Evolutionary conservation across 2,113 vertebrate genomes (phyloP).

Genomic region (Polypterus bichir): DNA sequence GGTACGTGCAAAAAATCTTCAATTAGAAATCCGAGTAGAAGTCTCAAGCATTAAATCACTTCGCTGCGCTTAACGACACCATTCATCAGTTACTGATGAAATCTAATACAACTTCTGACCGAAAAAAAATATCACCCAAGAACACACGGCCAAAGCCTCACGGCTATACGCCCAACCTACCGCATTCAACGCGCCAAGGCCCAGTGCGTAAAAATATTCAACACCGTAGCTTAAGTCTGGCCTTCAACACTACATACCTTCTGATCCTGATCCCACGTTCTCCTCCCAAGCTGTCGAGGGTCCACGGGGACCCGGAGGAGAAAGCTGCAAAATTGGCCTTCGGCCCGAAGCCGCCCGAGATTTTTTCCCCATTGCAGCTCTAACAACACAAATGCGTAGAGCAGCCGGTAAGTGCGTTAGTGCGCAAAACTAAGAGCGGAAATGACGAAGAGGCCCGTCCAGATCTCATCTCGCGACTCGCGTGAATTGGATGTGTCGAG

Average conservation of each 20-base stretch:
- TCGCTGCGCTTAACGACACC: too few species aligned
- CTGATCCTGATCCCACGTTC: conserved; percentile 48
- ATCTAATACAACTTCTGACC: too few species aligned
- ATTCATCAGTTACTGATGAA: too few species aligned
- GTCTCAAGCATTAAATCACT: too few species aligned
- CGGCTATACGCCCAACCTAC: neutral
- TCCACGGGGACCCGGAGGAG: conserved; percentile 59
- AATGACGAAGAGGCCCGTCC: too few species aligned
- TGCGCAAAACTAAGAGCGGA: too few species aligned
- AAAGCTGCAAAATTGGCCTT: conserved; percentile 81
- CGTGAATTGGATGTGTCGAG: too few species aligned
- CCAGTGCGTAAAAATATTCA: neutral
- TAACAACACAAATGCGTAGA: too few species aligned
- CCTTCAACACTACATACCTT: conserved; percentile 33
- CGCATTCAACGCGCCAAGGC: neutral
- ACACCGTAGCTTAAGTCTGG: neutral
- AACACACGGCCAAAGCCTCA: neutral
- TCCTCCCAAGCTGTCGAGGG: conserved; percentile 49
- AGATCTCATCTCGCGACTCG: too few species aligned
- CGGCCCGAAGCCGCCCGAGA: conserved; percentile 61
- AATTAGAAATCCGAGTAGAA: too few species aligned
- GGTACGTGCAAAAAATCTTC: too few species aligned
- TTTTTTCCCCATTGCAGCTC: conserved; percentile 54
- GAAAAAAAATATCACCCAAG: neutral
- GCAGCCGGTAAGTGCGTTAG: too few species aligned